A percentile compares a stretch with the other conserved stretches of the same genome.
phyloP scores from a whole-genome alignment of 2,113 vertebrate genomes.

The Tylochromis polylepis region DNA sequence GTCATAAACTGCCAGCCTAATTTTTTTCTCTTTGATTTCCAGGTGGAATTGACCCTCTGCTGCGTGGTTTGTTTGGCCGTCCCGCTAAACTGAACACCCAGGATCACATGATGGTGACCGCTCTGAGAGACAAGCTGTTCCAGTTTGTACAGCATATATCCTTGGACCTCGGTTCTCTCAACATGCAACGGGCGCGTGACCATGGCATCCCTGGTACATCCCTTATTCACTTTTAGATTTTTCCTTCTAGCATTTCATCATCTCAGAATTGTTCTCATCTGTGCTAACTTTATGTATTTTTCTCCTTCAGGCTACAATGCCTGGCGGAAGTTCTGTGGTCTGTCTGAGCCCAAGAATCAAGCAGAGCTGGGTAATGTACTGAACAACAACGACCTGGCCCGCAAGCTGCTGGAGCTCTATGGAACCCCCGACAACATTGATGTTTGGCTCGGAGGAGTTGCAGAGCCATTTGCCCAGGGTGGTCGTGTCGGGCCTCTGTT shows the following conservation, averaged over 20 bases:
- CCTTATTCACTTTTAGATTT: neutral
- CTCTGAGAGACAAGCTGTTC: constrained; percentile 80
- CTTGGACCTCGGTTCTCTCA: constrained; percentile 78
- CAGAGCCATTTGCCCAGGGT: constrained; percentile 70
- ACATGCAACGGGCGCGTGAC: constrained; percentile 80
- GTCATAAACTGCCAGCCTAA: neutral
- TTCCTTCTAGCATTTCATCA: neutral
- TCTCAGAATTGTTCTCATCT: neutral
- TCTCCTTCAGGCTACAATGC: constrained; percentile 70
- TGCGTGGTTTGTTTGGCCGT: constrained; percentile 73
- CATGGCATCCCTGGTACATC: constrained; percentile 78
- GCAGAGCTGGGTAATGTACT: constrained; percentile 54
- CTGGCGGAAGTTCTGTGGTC: constrained; percentile 70
- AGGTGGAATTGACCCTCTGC: constrained; percentile 82
- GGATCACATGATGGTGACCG: constrained; percentile 77
- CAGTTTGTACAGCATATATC: constrained; percentile 61
- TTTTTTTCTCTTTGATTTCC: neutral
- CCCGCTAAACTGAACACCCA: constrained; percentile 80
- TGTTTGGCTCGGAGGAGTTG: constrained; percentile 73
- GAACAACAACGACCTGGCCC: constrained; percentile 59
- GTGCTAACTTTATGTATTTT: neutral
- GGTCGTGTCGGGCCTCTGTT: constrained; percentile 81
- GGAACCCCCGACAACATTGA: constrained; percentile 72
- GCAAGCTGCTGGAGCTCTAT: constrained; percentile 62
- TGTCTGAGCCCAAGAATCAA: constrained; percentile 62